Evolutionary conservation across 1,140 invertebrate species (phyloP).

Genomic region (Lerema accius): DNA sequence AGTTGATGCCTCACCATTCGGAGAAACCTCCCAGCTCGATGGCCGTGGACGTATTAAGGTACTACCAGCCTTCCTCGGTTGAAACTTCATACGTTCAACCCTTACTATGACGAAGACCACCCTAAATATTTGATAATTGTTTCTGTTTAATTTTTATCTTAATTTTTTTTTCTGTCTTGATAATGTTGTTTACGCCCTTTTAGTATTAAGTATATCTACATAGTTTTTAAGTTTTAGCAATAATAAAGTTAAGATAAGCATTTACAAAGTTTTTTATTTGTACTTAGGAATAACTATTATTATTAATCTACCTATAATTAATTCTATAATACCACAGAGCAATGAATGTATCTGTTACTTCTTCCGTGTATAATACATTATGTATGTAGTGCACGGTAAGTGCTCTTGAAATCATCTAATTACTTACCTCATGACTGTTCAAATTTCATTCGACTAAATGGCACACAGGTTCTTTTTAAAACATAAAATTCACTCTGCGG

Average conservation of each 20-base stretch:
- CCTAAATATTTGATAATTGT: background rate
- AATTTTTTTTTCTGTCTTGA: background rate
- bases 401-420: too few relatives aligned
- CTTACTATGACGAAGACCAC: slow-evolving; percentile 2
- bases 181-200: slow-evolving; percentile 17
- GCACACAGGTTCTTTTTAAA: too few relatives aligned
- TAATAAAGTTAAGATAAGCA: background rate
- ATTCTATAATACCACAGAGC: too few relatives aligned
- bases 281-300: too few relatives aligned
- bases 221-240: slow-evolving; percentile 10
- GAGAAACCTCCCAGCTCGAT: slow-evolving; percentile 53
- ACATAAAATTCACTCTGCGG: too few relatives aligned
- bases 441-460: too few relatives aligned
- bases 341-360: too few relatives aligned
- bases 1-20: slow-evolving; percentile 62
- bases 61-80: slow-evolving; percentile 70
- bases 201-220: background rate
- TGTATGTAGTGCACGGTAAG: too few relatives aligned
- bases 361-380: too few relatives aligned
- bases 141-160: background rate
- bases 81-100: slow-evolving; percentile 24
- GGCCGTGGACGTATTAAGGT: slow-evolving; percentile 70
- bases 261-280: too few relatives aligned
- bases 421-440: too few relatives aligned
- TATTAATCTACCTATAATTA: too few relatives aligned